phyloP scores from a whole-genome alignment of 1,140 invertebrate genomes.

The Wasmannia auropunctata region DNA sequence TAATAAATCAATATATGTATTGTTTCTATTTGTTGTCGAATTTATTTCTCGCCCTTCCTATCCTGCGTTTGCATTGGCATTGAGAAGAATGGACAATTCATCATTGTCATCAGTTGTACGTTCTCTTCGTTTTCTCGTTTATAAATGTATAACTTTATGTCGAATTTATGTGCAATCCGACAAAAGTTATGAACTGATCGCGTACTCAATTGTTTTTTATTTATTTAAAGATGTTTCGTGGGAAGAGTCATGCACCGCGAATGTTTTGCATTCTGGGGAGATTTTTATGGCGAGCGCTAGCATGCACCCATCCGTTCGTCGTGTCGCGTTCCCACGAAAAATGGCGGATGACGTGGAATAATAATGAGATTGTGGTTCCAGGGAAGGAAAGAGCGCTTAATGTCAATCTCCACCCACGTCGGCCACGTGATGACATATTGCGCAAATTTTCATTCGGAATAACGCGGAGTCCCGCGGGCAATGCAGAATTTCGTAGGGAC shows the following conservation, averaged over 20 bases:
- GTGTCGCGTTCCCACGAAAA: slow-evolving; percentile 42
- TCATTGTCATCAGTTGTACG: neutral
- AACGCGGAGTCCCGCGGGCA: neutral
- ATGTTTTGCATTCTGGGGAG: neutral
- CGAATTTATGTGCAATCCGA: neutral
- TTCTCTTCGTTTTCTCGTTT: neutral
- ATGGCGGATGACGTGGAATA: slow-evolving; percentile 6
- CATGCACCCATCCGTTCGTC: neutral
- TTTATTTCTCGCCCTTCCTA: neutral
- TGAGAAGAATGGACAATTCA: neutral
- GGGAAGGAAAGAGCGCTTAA: slow-evolving; percentile 16
- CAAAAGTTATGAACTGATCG: neutral
- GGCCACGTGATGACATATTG: slow-evolving; percentile 20
- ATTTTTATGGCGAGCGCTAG: neutral
- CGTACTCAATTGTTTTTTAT: neutral
- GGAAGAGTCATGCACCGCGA: neutral
- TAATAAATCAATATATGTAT: slow-evolving; percentile 61
- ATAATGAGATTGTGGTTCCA: slow-evolving; percentile 1
- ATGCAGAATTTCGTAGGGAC: neutral
- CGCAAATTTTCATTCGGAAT: slow-evolving; percentile 15
- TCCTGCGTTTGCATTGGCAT: neutral
- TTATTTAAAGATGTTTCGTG: slow-evolving; percentile 1
- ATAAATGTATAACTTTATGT: neutral
- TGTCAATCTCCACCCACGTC: slow-evolving; percentile 23
- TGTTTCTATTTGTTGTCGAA: slow-evolving; percentile 10